Base-by-base conservation (phyloP, 1,140 invertebrate species). In the Pseudomyrmex pallidus region DNA sequence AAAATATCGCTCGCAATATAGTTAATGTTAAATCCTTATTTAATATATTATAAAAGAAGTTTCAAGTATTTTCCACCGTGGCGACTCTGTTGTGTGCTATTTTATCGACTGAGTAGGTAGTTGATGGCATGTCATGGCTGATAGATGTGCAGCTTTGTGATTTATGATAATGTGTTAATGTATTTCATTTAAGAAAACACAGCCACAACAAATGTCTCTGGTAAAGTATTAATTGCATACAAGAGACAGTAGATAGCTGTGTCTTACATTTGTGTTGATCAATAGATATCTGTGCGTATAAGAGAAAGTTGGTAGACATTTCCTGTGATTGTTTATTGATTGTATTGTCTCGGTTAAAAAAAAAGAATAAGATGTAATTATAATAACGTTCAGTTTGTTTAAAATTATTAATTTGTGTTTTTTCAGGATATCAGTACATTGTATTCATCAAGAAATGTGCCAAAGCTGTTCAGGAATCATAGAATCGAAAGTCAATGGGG, bases 401-500 rank as follows among this genome's bases (percentile, higher is more conserved):
- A 20, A 59, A 0, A 61, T 17, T 48, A 12, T 1, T 35, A 70
- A 83, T 72, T 22, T 68, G 44, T 35, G 35, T 35, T 5, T 82
- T 78, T 54, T 52, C 44, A 54, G 59, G 15, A 35, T 25, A n/a
- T 68, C 54, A n/a, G 48, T 44, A 35, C 5, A 35, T 35, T 7
- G 35, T 7, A 0, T 35, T 35, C 35, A 35, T 7, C 35, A 35
- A 35, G n/a, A 2, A 48, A 35, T 50, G 22, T 77, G 50, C 91
- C 92, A 35, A 92, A 83, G 56, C 52, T 93, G 8, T 70, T 84
- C 25, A 92, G 82, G 7, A 92, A 89, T 78, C 84, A 73, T 20
- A 92, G 85, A 70, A 10, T 87, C 17, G 87, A 89, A 20, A 84
- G 84, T 7, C 89, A 83, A 83, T 88, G 89, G 85, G 91, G 91